Percentiles rank a stretch among this genome's conserved stretches.
phyloP scores from a whole-genome alignment of 2,888 invertebrate genomes.

The Platycheirus rosarum region DNA sequence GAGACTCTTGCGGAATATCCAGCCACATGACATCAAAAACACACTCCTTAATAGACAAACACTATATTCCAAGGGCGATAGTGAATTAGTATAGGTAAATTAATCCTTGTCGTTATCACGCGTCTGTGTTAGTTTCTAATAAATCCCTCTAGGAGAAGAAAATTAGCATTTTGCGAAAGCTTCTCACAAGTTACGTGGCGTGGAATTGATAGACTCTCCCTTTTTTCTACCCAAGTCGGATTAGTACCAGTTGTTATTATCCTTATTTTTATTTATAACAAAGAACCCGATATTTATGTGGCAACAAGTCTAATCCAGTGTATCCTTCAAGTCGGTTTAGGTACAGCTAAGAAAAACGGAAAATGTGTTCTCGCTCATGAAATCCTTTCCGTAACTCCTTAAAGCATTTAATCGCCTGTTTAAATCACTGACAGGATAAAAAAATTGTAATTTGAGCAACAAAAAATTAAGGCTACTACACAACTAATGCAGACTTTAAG shows the following conservation, averaged over 20 bases:
- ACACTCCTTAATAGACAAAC: neutral
- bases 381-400: neutral
- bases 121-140: neutral
- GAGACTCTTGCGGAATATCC: neutral
- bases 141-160: neutral
- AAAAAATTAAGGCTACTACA: too few relatives aligned
- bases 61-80: neutral
- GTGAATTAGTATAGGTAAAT: neutral
- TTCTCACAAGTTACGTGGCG: neutral
- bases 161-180: neutral
- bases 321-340: neutral
- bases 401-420: neutral
- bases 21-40: constrained; percentile 1
- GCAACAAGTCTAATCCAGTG: neutral
- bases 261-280: neutral
- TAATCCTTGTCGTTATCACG: neutral
- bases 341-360: neutral
- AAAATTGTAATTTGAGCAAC: too few relatives aligned
- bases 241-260: constrained; percentile 2
- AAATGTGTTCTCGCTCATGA: neutral
- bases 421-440: neutral
- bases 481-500: too few relatives aligned
- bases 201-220: neutral
- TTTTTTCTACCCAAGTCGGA: neutral
- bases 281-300: neutral